Evolutionary conservation across 1,140 invertebrate genomes (phyloP).

Genomic region (Globodera rostochiensis): DNA sequence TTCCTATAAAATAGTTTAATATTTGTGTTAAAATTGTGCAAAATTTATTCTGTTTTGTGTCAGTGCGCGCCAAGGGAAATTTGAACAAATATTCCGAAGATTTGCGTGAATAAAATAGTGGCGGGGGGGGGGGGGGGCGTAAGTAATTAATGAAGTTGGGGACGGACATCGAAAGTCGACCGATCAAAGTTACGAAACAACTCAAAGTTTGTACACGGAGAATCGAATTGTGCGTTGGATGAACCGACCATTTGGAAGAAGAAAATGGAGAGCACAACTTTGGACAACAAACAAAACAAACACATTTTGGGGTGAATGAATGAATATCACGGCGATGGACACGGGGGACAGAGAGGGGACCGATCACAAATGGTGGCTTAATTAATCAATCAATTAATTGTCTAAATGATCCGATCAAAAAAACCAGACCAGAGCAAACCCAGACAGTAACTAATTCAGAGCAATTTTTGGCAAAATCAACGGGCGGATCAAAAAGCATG

Average conservation of each 20-base stretch:
- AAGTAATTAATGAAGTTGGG: background rate
- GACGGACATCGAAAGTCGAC: background rate
- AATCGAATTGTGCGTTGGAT: conserved; percentile 2
- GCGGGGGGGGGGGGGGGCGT: background rate
- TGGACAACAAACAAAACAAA: background rate
- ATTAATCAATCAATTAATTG: background rate
- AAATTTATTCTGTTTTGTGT: background rate
- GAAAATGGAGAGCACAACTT: background rate
- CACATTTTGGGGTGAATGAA: background rate
- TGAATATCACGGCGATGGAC: background rate
- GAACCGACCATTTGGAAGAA: background rate
- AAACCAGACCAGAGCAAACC: background rate
- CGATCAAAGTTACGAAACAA: too few species aligned
- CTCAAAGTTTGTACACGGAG: too few species aligned
- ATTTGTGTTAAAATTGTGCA: background rate
- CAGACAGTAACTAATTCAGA: background rate
- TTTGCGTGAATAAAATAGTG: background rate
- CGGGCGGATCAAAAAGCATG: too few species aligned
- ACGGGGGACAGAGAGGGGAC: too few species aligned
- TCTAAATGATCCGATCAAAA: background rate
- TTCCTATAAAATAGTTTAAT: too few species aligned
- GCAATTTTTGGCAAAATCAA: background rate
- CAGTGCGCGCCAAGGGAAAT: background rate
- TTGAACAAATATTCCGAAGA: background rate
- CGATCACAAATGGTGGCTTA: too few species aligned